Conservation (phyloP, 2,113 vertebrate genomes). For the Amphiprion percula region DNA sequence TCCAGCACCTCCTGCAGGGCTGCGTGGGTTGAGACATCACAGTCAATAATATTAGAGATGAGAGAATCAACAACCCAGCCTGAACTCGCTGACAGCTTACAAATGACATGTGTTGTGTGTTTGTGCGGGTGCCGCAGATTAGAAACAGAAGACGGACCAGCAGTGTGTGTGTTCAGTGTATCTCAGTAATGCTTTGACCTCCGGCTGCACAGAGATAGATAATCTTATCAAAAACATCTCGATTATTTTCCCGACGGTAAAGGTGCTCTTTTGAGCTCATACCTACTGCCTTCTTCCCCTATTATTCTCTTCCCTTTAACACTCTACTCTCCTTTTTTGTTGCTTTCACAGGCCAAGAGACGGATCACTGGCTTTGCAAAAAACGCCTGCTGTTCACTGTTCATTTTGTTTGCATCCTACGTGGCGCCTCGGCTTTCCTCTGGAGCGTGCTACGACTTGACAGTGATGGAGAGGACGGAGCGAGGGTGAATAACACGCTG, state of each 20-base stretch:
- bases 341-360: constrained; percentile 3
- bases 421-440: not conserved
- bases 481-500: constrained; percentile 42
- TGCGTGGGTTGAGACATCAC: constrained; percentile 46
- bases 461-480: constrained; percentile 53
- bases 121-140: constrained; percentile 12
- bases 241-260: constrained; percentile 3
- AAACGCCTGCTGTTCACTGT: constrained; percentile 16
- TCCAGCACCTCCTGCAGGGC: constrained; percentile 21
- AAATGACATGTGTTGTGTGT: constrained; percentile 51
- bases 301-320: not conserved
- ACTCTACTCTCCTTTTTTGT: not conserved
- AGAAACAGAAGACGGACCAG: not conserved
- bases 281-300: not conserved
- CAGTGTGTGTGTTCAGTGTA: constrained; percentile 21
- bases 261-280: constrained; percentile 11
- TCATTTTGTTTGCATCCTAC: constrained; percentile 43
- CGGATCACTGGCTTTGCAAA: constrained; percentile 27
- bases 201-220: constrained; percentile 53
- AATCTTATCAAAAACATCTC: constrained; percentile 53
- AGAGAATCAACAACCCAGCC: constrained; percentile 42
- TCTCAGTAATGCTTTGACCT: constrained; percentile 53
- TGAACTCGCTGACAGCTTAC: constrained; percentile 51
- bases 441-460: constrained; percentile 26
- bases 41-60: constrained; percentile 48